Evolutionary conservation across 2,888 invertebrate genomes (phyloP).

Genomic region (Eurois occulta): DNA sequence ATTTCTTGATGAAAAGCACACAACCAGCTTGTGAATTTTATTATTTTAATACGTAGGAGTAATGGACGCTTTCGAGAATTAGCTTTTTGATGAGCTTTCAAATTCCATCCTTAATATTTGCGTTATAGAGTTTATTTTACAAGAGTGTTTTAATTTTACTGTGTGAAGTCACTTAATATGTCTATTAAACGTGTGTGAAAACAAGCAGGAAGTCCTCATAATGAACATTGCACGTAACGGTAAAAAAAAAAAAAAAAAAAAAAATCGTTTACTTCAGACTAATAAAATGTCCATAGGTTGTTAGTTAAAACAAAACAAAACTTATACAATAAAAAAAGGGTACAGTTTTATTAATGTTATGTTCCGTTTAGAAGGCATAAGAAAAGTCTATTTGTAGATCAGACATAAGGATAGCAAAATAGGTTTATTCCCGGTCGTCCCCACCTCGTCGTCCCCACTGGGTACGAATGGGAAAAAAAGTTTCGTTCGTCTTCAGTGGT

Average conservation of each 20-base stretch:
- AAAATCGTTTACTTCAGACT: too few species aligned
- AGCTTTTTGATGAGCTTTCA: slow-evolving; percentile 30
- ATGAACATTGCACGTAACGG: slow-evolving; percentile 1
- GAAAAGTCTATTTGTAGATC: not conserved
- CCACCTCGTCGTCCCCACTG: too few species aligned
- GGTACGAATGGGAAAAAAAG: too few species aligned
- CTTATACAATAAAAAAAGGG: too few species aligned
- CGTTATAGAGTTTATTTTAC: slow-evolving; percentile 3
- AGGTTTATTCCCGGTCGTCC: too few species aligned
- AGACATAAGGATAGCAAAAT: not conserved
- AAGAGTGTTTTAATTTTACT: not conserved
- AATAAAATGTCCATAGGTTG: too few species aligned
- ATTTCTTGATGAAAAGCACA: slow-evolving; percentile 54
- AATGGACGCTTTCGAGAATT: slow-evolving; percentile 37
- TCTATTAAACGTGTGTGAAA: slow-evolving; percentile 26
- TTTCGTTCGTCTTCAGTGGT: too few species aligned
- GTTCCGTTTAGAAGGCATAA: not conserved
- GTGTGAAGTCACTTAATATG: slow-evolving; percentile 5
- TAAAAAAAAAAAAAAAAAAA: too few species aligned
- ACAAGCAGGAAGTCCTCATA: slow-evolving; percentile 18
- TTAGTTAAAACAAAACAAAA: too few species aligned
- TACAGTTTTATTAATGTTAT: not conserved
- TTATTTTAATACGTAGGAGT: slow-evolving; percentile 49
- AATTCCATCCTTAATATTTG: not conserved
- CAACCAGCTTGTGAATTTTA: slow-evolving; percentile 45